Base-by-base conservation (phyloP, 2,113 vertebrate species). In the Oostethus manadensis region DNA sequence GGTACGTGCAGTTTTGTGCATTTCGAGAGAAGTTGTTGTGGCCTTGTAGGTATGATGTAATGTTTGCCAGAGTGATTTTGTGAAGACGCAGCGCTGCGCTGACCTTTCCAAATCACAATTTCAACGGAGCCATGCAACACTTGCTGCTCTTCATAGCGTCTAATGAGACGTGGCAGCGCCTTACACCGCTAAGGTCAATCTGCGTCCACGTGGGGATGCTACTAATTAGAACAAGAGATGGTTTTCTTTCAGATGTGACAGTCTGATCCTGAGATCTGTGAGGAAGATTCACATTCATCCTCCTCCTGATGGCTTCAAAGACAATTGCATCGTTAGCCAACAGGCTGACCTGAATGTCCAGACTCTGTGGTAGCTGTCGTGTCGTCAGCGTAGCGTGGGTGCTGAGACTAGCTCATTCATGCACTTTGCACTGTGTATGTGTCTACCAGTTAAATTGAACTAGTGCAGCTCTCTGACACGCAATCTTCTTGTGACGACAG, bases 301-400 rank as follows among this genome's bases (percentile, higher is more conserved):
- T 42, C 13, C 38, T 42, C 4, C 38, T 70, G 68, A 72, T 68
- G 47, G 38, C 20, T 70, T 49, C 17, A 71, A 49, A 50, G 53
- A 55, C 77, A 70, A 77, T 75, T 71, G 69, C 38, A 1, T 64
- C 66, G 78, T 82, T 71, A 81, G 70, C 74, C 71, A 78, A 73
- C 62, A 49, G 43, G 35, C 21, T 48, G 58, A 75, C 77, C 60
- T 63, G 78, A 65, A 56, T 79, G 72, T 80, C 75, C 70, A 67
- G 60, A 56, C 67, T 82, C 73, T 58, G 74, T 82, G 79, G 77
- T 51, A 66, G 70, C 77, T 83, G 83, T 82, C 84, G 73, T 74
- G 70, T 82, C 76, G 42, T 62, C 60, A 53, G 60, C 62, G 47
- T 17, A 79, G 74, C 45, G 35, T 71, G 70, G 76, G 74, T 55